Evolutionary conservation across 2,797 vertebrate genomes (phyloP), one percentile per base, ranked within the genome.

Genomic region (Gouania willdenowi): DNA sequence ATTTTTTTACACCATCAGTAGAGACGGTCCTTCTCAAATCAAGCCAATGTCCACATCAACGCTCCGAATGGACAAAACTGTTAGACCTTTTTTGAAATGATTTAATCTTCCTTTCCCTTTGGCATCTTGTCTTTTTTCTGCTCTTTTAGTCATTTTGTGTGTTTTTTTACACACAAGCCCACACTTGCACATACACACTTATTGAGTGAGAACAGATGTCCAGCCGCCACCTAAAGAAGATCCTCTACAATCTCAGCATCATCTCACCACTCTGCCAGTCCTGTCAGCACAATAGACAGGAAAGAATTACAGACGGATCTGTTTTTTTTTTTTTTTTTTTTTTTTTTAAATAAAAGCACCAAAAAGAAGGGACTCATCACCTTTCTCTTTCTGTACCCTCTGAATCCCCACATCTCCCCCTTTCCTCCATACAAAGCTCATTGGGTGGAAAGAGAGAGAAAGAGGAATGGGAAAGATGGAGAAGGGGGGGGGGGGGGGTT

Each of bases 241-340:
- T 52, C 51, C 59, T 71, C 55, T 91, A 91, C 91, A 90, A 86
- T 91, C 85, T 89, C 81, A 91, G 87, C 88, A 90, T 91, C 77
- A 76, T 81, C 66, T 75, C 74, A 71, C 60, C 76, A 71, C 75
- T 83, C 68, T 64, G 70, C 66, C 71, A 34, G 64, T 66, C 66
- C 61, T 75, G 92, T 95, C 93, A 94, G 92, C 91, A 93, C 91
- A 93, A 94, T 91, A 92, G 91, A 92, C 91, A 90, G 91, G 89
- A 91, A 52, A 88, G 88, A 92, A 93, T 96, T 94, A 93, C 91
- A 94, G 91, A 92, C 67, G 86, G 91, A 89, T 92, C 90, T 65
- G 65, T 65, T 21, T 49, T 31, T 60, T 54, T 5, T 49, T 14
- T 3, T 14, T n/a, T 5, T 49, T 60, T 5, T 49, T 14, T 3